These are phyloP conservation scores for Diogma glabrata DNA, from an alignment of 2,888 invertebrate genomes.

Conservation along the genomic window DNA sequence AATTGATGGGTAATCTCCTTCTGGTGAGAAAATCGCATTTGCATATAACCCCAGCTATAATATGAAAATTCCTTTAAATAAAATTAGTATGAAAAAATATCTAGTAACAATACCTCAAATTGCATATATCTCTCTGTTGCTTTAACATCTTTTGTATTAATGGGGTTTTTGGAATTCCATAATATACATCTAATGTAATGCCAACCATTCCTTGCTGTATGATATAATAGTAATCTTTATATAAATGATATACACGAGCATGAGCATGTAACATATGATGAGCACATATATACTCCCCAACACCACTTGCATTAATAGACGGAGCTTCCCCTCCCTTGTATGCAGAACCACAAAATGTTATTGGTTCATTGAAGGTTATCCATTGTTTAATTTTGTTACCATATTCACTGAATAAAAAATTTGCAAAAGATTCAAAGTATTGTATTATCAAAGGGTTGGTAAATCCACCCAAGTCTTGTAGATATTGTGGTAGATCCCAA, in stretches of 20 bases:
- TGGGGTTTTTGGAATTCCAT: constrained; percentile 46
- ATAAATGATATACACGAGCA: constrained; percentile 54
- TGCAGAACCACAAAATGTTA: constrained; percentile 36
- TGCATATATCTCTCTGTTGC: constrained; percentile 50
- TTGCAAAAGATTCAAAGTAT: constrained; percentile 51
- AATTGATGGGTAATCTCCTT: constrained; percentile 53
- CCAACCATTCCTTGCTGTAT: constrained; percentile 48
- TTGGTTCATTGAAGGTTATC: constrained; percentile 70
- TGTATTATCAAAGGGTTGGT: constrained; percentile 53
- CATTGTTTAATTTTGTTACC: constrained; percentile 53
- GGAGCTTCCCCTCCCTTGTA: constrained; percentile 47
- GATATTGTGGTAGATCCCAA: constrained; percentile 54
- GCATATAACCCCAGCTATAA: constrained; percentile 53
- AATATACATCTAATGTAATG: constrained; percentile 47
- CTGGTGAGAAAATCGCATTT: constrained; percentile 49
- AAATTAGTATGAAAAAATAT: not conserved
- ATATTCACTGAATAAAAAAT: constrained; percentile 46
- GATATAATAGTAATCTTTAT: constrained; percentile 45
- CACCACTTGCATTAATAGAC: constrained; percentile 44
- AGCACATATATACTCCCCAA: constrained; percentile 54
- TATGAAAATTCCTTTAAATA: no score
- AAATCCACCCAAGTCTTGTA: constrained; percentile 59
- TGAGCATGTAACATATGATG: constrained; percentile 66
- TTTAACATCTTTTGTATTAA: constrained; percentile 40
- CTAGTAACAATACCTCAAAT: constrained; percentile 44